phyloP scores from a whole-genome alignment of 2,797 vertebrate species.

The Pelochelys cantorii region DNA sequence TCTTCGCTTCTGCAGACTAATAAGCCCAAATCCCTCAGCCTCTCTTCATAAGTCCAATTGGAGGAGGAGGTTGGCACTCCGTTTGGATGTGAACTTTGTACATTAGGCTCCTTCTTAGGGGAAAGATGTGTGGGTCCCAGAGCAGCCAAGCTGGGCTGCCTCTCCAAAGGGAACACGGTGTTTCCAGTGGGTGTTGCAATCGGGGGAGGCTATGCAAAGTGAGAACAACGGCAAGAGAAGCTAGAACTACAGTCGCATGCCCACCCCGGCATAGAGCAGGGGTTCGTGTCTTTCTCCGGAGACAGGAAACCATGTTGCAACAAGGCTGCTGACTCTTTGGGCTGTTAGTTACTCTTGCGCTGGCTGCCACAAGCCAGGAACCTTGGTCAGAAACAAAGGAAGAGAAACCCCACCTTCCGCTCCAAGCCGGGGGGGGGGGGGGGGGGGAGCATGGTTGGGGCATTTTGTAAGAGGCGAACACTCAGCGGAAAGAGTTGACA shows the following conservation, averaged over 20 bases:
- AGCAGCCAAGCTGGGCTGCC: neutral
- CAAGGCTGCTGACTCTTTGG: neutral
- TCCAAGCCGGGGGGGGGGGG: neutral
- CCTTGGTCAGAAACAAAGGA: neutral
- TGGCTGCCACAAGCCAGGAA: neutral
- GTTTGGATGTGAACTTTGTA: neutral
- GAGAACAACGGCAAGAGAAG: neutral
- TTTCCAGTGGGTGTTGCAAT: neutral
- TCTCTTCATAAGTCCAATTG: neutral
- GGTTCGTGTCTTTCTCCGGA: neutral
- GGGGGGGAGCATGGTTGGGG: neutral
- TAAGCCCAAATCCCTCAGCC: too few relatives aligned
- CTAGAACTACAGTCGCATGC: neutral
- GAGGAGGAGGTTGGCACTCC: neutral
- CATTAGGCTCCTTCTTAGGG: neutral
- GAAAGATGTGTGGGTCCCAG: neutral
- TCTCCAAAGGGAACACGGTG: neutral
- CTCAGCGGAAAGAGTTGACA: neutral
- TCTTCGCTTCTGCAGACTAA: too few relatives aligned
- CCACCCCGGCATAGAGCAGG: neutral
- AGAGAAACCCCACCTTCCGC: neutral
- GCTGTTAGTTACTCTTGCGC: neutral
- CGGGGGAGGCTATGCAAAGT: neutral
- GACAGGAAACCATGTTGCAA: neutral
- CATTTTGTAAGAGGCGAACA: neutral